These are phyloP conservation scores for Aptenodytes forsteri DNA, from an alignment of 2,113 vertebrate species.

Conservation along the genomic window DNA sequence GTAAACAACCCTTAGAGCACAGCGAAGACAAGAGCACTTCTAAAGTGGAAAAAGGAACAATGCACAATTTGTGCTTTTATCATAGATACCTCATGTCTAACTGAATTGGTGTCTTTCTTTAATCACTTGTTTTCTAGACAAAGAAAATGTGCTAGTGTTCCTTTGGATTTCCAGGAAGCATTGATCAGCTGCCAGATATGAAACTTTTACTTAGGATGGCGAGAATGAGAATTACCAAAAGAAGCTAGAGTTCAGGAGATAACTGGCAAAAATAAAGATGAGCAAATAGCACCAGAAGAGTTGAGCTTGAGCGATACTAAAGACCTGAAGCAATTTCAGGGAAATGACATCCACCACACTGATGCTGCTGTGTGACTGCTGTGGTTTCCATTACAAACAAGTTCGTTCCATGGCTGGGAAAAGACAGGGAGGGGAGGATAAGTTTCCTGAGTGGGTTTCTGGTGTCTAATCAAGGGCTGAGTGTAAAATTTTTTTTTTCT, in stretches of 20 bases:
- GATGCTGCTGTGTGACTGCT: background rate
- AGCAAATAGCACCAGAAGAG: background rate
- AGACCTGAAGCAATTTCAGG: background rate
- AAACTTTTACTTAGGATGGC: background rate
- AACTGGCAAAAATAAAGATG: background rate
- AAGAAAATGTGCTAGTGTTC: background rate
- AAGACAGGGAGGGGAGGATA: background rate
- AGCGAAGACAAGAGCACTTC: background rate
- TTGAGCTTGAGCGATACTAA: background rate
- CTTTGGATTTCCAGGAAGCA: background rate
- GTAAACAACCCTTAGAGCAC: background rate
- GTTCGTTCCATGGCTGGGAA: background rate
- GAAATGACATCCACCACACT: background rate
- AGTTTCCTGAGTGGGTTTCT: background rate
- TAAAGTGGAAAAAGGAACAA: background rate
- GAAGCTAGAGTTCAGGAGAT: background rate
- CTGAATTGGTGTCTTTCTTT: background rate
- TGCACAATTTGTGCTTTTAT: background rate
- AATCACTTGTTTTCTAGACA: background rate
- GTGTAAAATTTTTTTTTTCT: background rate
- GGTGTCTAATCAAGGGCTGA: background rate
- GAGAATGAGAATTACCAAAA: background rate
- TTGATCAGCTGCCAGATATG: background rate
- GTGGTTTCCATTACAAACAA: background rate
- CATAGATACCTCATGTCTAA: background rate